phyloP scores from a whole-genome alignment of 2,113 vertebrate genomes.

The Saccopteryx leptura region DNA sequence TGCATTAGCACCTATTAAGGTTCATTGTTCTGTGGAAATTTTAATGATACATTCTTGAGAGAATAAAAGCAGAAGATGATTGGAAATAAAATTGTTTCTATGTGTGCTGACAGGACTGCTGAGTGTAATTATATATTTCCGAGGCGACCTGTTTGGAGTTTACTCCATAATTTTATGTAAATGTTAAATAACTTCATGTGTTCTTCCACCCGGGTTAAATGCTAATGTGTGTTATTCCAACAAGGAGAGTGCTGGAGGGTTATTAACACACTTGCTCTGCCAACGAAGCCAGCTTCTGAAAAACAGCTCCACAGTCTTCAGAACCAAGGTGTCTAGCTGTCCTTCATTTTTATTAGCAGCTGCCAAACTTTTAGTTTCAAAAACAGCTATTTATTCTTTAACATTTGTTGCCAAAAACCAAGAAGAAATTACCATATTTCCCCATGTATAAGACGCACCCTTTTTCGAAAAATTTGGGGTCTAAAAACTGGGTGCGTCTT shows the following conservation, averaged over 20 bases:
- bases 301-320: slow-evolving; percentile 67
- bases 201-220: slow-evolving; percentile 87
- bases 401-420: slow-evolving; percentile 64
- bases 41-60: slow-evolving; percentile 90
- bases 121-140: slow-evolving; percentile 90
- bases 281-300: slow-evolving; percentile 64
- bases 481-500: too few relatives aligned
- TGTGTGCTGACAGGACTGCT: slow-evolving; percentile 89
- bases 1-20: slow-evolving; percentile 91
- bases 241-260: slow-evolving; percentile 61
- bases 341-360: slow-evolving; percentile 27
- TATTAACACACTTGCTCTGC: slow-evolving; percentile 77
- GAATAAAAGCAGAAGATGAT: slow-evolving; percentile 90
- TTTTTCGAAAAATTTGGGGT: too few relatives aligned
- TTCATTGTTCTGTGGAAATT: slow-evolving; percentile 90
- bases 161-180: slow-evolving; percentile 91
- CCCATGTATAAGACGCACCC: too few relatives aligned
- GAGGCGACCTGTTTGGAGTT: slow-evolving; percentile 89
- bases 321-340: slow-evolving; percentile 57
- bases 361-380: slow-evolving; percentile 62
- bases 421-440: background rate
- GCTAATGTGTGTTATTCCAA: slow-evolving; percentile 85
- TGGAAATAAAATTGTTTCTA: slow-evolving; percentile 90
- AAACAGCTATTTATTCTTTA: slow-evolving; percentile 63
- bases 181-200: slow-evolving; percentile 88